phyloP scores from a whole-genome alignment of 1,140 invertebrate genomes.

The Eumeta japonica region DNA sequence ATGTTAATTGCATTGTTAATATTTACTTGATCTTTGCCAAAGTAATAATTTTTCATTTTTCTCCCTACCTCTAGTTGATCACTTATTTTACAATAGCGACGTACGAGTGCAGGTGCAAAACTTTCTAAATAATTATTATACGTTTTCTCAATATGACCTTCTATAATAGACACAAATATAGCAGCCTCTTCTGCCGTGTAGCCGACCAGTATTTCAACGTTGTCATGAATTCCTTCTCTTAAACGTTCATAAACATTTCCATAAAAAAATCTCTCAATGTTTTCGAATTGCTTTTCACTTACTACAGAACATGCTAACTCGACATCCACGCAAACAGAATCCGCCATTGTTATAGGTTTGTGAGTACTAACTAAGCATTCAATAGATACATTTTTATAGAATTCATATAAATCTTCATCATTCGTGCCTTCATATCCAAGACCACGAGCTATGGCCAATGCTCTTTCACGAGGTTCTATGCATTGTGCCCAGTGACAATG shows the following conservation, averaged over 20 bases:
- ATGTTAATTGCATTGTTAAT: conserved; percentile 11
- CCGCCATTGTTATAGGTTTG: conserved; percentile 10
- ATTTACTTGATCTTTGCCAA: conserved; percentile 10
- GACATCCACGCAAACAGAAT: conserved; percentile 9
- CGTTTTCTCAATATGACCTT: conserved; percentile 10
- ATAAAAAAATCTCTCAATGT: conserved; percentile 20
- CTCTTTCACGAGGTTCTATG: conserved; percentile 20
- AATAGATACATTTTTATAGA: conserved; percentile 17
- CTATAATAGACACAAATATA: conserved; percentile 8
- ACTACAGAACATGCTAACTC: conserved; percentile 13
- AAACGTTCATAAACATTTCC: conserved; percentile 14
- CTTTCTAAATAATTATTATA: conserved; percentile 18
- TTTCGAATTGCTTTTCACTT: conserved; percentile 21
- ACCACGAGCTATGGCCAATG: conserved; percentile 20
- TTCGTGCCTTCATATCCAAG: conserved; percentile 23
- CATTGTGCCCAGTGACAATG: conserved; percentile 20
- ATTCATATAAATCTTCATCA: conserved; percentile 17
- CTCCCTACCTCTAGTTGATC: conserved; percentile 19
- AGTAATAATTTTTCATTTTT: conserved; percentile 23
- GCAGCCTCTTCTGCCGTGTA: conserved; percentile 24
- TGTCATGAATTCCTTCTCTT: conserved; percentile 21
- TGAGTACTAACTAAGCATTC: conserved; percentile 12
- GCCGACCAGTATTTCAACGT: conserved; percentile 27
- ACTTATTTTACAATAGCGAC: conserved; percentile 5
- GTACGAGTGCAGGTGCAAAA: conserved; percentile 17